These are phyloP conservation scores for Acrocephalus kingi DNA, from an alignment of 2,113 vertebrate genomes.

Conservation along the genomic window DNA sequence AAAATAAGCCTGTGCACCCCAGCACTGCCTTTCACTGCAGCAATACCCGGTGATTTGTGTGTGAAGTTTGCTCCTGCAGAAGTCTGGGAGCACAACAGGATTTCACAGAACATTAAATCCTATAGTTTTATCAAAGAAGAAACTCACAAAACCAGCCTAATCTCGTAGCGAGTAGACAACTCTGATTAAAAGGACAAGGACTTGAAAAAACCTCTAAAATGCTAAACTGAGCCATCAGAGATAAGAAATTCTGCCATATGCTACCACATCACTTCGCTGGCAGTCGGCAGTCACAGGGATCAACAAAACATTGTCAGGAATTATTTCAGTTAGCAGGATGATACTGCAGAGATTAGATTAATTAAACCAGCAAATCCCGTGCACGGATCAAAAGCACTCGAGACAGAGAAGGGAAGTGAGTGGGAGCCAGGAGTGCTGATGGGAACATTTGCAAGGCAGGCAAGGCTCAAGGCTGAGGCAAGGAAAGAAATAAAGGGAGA, in stretches of 20 bases:
- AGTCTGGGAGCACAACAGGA: background rate
- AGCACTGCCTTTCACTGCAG: background rate
- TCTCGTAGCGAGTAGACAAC: background rate
- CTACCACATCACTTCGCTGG: background rate
- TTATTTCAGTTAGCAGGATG: slow-evolving; percentile 49
- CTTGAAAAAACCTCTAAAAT: background rate
- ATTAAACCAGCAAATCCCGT: slow-evolving; percentile 67
- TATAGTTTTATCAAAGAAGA: background rate
- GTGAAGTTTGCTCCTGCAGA: background rate
- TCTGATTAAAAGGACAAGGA: slow-evolving; percentile 26
- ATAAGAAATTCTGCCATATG: background rate
- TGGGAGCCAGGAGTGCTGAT: background rate
- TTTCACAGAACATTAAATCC: slow-evolving; percentile 17
- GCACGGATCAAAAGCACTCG: background rate
- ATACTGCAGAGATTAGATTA: slow-evolving; percentile 63
- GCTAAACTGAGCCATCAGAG: background rate
- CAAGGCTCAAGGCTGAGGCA: background rate
- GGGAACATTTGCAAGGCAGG: background rate
- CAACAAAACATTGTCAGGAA: slow-evolving; percentile 52
- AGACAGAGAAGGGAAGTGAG: background rate
- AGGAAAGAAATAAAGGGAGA: background rate
- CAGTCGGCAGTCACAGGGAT: slow-evolving; percentile 1
- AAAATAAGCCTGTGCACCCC: background rate
- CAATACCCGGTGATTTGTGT: background rate
- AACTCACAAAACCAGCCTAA: slow-evolving; percentile 2